Evolutionary conservation across 2,113 vertebrate species (phyloP).

Genomic region (Limnothrissa miodon): DNA sequence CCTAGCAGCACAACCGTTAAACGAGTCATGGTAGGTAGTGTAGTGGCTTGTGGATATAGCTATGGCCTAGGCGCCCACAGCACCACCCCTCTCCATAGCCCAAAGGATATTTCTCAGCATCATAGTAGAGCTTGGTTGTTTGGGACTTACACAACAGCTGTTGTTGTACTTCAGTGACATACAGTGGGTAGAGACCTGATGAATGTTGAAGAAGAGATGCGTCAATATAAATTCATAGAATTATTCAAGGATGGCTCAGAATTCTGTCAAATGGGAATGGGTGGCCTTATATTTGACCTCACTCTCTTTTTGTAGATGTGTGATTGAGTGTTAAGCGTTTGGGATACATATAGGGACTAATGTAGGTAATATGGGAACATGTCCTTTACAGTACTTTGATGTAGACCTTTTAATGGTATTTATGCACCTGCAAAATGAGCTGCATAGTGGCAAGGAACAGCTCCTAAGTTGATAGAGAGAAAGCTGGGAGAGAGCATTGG

Average conservation of each 20-base stretch:
- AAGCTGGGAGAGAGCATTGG: not conserved
- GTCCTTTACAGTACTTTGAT: not conserved
- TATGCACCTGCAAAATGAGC: not conserved
- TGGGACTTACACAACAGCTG: not conserved
- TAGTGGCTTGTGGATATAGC: not conserved
- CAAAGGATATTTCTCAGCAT: not conserved
- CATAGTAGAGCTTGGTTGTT: not conserved
- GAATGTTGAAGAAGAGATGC: not conserved
- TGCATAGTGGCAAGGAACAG: not conserved
- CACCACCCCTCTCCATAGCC: not conserved
- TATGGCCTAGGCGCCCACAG: not conserved
- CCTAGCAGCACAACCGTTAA: conserved; percentile 11
- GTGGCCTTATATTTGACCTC: not conserved
- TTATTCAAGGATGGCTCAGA: not conserved
- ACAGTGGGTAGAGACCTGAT: not conserved
- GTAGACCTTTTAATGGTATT: not conserved
- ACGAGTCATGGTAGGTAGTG: conserved; percentile 18
- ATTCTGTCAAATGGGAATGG: not conserved
- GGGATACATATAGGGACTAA: too few relatives aligned
- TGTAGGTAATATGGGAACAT: too few relatives aligned
- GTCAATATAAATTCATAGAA: not conserved
- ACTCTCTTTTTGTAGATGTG: not conserved
- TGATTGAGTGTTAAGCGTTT: too few relatives aligned
- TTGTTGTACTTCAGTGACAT: not conserved
- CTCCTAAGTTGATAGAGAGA: not conserved